These are phyloP conservation scores for Gobiocypris rarus DNA, from an alignment of 2,113 vertebrate species.

Conservation along the genomic window DNA sequence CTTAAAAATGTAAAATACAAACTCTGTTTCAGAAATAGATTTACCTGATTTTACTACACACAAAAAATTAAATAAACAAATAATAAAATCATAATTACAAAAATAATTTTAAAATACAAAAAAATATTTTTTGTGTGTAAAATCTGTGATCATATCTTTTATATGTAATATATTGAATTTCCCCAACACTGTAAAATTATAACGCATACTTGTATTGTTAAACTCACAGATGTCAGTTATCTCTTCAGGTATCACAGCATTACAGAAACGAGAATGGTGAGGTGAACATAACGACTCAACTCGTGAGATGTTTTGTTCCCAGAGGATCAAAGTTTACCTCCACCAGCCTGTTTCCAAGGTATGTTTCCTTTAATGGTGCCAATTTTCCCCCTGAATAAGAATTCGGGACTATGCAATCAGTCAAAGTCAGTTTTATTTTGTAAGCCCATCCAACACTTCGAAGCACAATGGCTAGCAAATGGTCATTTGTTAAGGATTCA, in stretches of 20 bases:
- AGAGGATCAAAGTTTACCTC: slow-evolving; percentile 52
- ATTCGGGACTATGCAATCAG: slow-evolving; percentile 73
- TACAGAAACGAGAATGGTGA: neutral
- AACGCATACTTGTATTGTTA: neutral
- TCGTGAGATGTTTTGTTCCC: slow-evolving; percentile 33
- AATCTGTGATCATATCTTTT: neutral
- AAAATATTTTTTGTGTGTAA: neutral
- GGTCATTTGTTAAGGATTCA: slow-evolving; percentile 64
- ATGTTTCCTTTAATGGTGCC: slow-evolving; percentile 64
- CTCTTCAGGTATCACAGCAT: neutral
- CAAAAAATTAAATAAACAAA: neutral
- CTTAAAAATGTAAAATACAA: neutral
- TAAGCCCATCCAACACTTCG: slow-evolving; percentile 62
- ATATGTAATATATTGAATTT: neutral
- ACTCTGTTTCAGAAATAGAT: neutral
- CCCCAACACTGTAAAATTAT: neutral
- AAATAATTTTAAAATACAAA: neutral
- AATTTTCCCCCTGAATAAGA: slow-evolving; percentile 79
- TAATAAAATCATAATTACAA: neutral
- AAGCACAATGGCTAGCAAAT: slow-evolving; percentile 66
- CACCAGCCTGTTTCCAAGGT: slow-evolving; percentile 64
- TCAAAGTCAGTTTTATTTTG: slow-evolving; percentile 74
- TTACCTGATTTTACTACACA: neutral
- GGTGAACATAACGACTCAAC: neutral
- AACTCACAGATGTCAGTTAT: neutral